Percentiles rank a stretch among this genome's conserved stretches.
Evolutionary conservation across 2,113 vertebrate species (phyloP).

Genomic region (Pteronura brasiliensis): DNA sequence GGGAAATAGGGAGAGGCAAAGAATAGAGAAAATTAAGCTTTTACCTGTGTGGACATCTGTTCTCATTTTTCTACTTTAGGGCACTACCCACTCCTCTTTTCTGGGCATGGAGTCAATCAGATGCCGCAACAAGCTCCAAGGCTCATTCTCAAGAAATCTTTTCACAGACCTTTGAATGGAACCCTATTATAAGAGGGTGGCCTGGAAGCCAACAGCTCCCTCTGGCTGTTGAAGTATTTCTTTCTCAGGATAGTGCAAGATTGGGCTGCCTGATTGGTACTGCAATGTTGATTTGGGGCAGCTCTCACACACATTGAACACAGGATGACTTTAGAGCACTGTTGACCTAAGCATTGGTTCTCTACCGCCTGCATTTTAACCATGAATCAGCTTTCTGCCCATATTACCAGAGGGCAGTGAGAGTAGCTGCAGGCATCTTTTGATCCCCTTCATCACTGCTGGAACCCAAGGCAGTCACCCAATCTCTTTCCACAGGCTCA

Average conservation of each 20-base stretch:
- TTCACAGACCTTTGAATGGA: not conserved
- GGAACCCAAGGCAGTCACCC: not conserved
- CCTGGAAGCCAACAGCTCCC: not conserved
- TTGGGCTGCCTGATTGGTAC: not conserved
- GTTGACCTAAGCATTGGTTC: not conserved
- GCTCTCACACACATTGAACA: not conserved
- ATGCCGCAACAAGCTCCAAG: not conserved
- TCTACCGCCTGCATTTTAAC: not conserved
- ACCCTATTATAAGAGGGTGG: not conserved
- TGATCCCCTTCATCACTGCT: not conserved
- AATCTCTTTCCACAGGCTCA: not conserved
- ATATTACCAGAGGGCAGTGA: not conserved
- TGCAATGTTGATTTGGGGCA: not conserved
- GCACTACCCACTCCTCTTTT: not conserved
- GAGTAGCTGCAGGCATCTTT: not conserved
- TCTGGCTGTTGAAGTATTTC: not conserved
- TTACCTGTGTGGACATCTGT: not conserved
- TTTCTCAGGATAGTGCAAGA: not conserved
- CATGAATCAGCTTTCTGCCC: not conserved
- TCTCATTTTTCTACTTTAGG: not conserved
- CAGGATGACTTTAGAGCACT: not conserved
- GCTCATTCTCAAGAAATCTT: not conserved
- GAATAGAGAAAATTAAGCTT: not conserved
- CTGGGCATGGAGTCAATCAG: not conserved
- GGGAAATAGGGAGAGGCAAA: not conserved